Conservation (phyloP, 2,113 vertebrate species). For the Myodes glareolus region DNA sequence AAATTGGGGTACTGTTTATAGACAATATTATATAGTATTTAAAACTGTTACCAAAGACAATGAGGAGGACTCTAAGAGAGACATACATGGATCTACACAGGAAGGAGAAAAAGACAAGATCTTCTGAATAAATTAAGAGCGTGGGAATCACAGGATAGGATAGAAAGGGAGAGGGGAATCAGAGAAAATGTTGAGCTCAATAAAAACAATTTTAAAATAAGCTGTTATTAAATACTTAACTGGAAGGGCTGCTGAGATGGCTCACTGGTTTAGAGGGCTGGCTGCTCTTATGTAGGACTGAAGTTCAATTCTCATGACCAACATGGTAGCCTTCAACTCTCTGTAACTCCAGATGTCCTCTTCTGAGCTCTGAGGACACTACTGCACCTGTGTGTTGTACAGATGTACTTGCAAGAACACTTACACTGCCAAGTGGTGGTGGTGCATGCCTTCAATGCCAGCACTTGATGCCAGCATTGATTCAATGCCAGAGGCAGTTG, state of each 20-base stretch:
- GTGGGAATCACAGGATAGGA: no score
- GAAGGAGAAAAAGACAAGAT: no score
- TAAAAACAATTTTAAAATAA: background rate
- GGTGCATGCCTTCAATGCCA: background rate
- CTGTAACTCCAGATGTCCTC: background rate
- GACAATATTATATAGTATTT: background rate
- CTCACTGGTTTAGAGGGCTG: background rate
- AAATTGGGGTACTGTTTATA: background rate
- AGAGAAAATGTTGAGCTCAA: no score
- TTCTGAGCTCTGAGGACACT: background rate
- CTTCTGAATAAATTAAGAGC: no score
- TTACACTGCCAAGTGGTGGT: background rate
- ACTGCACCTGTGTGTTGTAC: background rate
- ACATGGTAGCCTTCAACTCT: background rate
- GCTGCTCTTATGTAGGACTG: background rate
- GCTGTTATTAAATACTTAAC: background rate
- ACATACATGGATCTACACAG: no score
- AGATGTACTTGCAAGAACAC: background rate
- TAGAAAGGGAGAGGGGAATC: no score
- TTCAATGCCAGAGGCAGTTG: background rate
- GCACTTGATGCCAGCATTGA: background rate
- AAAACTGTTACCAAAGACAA: background rate
- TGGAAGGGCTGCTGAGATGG: background rate
- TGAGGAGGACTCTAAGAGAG: no score
- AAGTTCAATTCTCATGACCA: background rate